Evolutionary conservation across 2,113 vertebrate genomes (phyloP).

Genomic region (Nettapus auritus): DNA sequence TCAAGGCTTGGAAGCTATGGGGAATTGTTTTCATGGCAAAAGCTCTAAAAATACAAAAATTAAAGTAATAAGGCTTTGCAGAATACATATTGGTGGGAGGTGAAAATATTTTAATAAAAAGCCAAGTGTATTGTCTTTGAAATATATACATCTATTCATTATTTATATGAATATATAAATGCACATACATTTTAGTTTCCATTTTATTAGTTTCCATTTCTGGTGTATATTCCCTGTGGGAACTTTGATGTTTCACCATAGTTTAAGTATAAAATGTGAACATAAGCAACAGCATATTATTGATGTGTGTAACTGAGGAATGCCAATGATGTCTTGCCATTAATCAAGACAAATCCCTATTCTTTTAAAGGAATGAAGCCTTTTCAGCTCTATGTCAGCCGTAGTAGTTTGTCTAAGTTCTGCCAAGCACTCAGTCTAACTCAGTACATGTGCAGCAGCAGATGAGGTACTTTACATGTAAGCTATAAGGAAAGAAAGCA

Average conservation of each 20-base stretch:
- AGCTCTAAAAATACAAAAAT: background rate
- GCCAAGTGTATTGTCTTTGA: background rate
- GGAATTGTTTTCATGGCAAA: background rate
- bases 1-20: background rate
- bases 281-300: background rate
- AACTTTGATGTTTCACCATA: background rate
- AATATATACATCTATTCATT: background rate
- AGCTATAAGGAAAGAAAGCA: background rate
- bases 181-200: background rate
- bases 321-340: background rate
- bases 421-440: background rate
- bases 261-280: background rate
- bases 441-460: fast-evolving
- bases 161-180: background rate
- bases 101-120: background rate
- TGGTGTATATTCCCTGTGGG: background rate
- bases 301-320: background rate
- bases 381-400: background rate
- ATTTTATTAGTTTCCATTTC: background rate
- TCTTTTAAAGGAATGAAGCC: background rate
- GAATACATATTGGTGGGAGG: background rate
- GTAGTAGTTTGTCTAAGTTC: background rate
- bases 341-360: background rate
- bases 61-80: background rate
- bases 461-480: background rate